Base-by-base conservation (phyloP, 2,797 vertebrate species). In the Hozukius guyotensis region DNA sequence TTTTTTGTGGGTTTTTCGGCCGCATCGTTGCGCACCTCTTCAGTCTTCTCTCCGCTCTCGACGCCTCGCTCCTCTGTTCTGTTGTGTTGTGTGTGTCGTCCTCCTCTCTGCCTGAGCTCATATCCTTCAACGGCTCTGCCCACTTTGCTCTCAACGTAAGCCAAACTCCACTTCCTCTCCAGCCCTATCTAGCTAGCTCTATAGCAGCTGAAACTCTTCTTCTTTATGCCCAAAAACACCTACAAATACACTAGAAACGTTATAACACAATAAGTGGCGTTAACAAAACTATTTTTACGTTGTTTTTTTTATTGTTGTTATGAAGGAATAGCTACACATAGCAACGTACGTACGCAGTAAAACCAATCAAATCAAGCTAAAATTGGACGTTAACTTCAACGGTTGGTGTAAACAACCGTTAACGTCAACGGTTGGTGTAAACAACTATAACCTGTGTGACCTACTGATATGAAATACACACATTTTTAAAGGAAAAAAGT, bases 121-220 rank as follows among this genome's bases (percentile, higher is more conserved):
- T 95, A 93, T 94, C 92, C 87, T 90, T 82, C 83, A 75, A 62
- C 82, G 90, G 93, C 90, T 95, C 95, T 91, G 95, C 94, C 95
- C 95, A 92, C 92, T 93, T 93, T 87, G 22, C 84, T 78, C 80
- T 86, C 93, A 80, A 95, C 94, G 92, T 94, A 92, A 94, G 80
- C 83, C 85, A 83, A 84, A 59, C 88, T 88, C 80, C 75, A 93
- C 93, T 93, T 93, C 94, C 92, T 94, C 88, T 81, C 81, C 86
- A 87, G 83, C 85, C 78, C 75, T 27, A 24, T 87, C 70, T 24
- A 77, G 86, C 87, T 60, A 82, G 24, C 70, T 24, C 12, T 68
- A 38, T 38, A 77, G 67, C 79, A 62, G 61, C 55, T 5, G 2
- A 29, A 72, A 46, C 42, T 36, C 6, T 1, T 20, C 2, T 11